Evolutionary conservation across 2,888 invertebrate species (phyloP).

Genomic region (Limnephilus auricula): DNA sequence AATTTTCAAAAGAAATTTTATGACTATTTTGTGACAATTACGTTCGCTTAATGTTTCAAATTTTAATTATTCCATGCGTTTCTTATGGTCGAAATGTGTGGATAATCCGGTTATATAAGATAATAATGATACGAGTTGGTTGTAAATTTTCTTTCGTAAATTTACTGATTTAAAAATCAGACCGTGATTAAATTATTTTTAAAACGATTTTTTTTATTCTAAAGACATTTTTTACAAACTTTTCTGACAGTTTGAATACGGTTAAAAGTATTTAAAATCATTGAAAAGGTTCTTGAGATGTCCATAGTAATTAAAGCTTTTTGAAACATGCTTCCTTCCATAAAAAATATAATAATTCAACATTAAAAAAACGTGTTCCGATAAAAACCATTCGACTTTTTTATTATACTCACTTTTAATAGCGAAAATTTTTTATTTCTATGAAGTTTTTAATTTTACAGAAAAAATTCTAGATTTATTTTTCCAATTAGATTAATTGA

Average conservation of each 20-base stretch:
- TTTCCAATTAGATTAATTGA: background rate
- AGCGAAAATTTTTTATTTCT: background rate
- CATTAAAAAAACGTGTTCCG: background rate
- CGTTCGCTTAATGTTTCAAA: too few species aligned
- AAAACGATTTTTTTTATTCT: background rate
- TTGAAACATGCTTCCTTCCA: background rate
- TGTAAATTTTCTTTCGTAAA: too few species aligned
- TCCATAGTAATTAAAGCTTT: background rate
- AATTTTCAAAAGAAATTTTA: too few species aligned
- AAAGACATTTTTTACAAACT: background rate
- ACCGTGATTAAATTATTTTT: background rate
- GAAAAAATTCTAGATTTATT: background rate
- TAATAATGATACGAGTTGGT: too few species aligned
- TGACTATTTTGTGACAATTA: too few species aligned
- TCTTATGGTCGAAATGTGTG: too few species aligned
- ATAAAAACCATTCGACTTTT: background rate
- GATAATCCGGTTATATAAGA: too few species aligned
- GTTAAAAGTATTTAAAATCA: background rate
- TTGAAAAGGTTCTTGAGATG: background rate
- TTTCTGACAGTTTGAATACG: background rate
- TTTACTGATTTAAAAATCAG: background rate
- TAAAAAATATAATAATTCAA: background rate
- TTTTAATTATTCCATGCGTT: too few species aligned
- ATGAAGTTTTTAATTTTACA: background rate
- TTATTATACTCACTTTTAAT: background rate